phyloP scores from a whole-genome alignment of 1,140 invertebrate genomes.

The Hermetia illucens region DNA sequence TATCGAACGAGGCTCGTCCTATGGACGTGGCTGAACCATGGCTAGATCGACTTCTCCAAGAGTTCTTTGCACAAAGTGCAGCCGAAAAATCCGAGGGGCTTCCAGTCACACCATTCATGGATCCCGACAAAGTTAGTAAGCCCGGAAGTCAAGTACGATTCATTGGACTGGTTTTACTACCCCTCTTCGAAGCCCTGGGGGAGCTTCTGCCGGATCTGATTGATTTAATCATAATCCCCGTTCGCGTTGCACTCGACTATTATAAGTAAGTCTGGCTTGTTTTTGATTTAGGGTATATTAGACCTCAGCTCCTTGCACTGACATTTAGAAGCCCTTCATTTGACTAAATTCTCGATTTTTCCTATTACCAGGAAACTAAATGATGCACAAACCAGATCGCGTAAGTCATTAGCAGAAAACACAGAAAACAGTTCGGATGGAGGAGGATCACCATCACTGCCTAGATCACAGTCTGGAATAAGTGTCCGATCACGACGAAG shows the following conservation, averaged over 20 bases:
- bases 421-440: conserved; percentile 39
- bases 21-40: conserved; percentile 76
- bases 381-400: conserved; percentile 25
- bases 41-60: conserved; percentile 63
- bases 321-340: too few relatives aligned
- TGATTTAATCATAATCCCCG: conserved; percentile 37
- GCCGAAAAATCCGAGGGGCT: conserved; percentile 71
- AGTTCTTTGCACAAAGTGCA: conserved; percentile 72
- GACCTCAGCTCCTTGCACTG: background rate
- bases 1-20: conserved; percentile 73
- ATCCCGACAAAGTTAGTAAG: conserved; percentile 78
- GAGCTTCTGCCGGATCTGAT: conserved; percentile 52
- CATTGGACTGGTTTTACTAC: conserved; percentile 69
- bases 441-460: conserved; percentile 27
- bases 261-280: conserved; percentile 23
- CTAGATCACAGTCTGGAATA: conserved; percentile 31
- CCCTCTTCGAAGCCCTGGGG: conserved; percentile 61
- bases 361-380: conserved; percentile 21
- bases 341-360: too few relatives aligned
- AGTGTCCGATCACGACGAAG: conserved; percentile 29
- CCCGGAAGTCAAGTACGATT: conserved; percentile 75
- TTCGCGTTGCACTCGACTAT: conserved; percentile 44
- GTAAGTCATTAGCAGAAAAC: conserved; percentile 37
- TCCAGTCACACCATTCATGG: conserved; percentile 80
- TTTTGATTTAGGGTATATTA: background rate